Conservation (phyloP, 2,888 invertebrate species). For the Cetonia aurata region DNA sequence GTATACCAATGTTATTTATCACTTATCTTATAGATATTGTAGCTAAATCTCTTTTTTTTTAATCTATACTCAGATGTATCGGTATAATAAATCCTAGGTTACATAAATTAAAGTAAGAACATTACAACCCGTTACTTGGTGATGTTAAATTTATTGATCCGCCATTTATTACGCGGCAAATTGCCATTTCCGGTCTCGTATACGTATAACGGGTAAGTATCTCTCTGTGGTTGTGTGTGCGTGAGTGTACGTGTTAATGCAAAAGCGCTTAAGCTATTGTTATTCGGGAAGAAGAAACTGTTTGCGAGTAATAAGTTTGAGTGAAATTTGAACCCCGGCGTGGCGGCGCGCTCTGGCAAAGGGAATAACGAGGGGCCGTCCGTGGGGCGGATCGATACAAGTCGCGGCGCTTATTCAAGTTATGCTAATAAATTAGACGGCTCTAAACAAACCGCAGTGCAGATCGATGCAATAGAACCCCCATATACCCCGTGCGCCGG, state of each 20-base stretch:
- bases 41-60: too few relatives aligned
- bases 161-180: constrained; percentile 20
- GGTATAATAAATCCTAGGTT: too few relatives aligned
- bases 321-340: constrained; percentile 39
- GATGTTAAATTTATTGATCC: constrained; percentile 19
- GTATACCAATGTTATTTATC: too few relatives aligned
- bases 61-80: too few relatives aligned
- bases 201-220: constrained; percentile 2
- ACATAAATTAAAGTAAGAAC: too few relatives aligned
- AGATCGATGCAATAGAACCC: constrained; percentile 62
- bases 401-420: constrained; percentile 59
- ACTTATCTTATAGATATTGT: too few relatives aligned
- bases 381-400: constrained; percentile 59
- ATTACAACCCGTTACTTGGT: constrained; percentile 3
- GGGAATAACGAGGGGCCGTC: constrained; percentile 30
- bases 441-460: constrained; percentile 67
- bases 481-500: constrained; percentile 11
- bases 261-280: constrained; percentile 29
- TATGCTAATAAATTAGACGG: constrained; percentile 67
- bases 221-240: not conserved
- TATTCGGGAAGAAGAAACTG: constrained; percentile 32
- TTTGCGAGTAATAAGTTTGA: constrained; percentile 39
- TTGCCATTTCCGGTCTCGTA: constrained; percentile 9
- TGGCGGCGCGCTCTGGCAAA: constrained; percentile 8
- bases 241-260: constrained; percentile 30